Evolutionary conservation across 2,888 invertebrate species (phyloP).

Genomic region (Philonicus albiceps): DNA sequence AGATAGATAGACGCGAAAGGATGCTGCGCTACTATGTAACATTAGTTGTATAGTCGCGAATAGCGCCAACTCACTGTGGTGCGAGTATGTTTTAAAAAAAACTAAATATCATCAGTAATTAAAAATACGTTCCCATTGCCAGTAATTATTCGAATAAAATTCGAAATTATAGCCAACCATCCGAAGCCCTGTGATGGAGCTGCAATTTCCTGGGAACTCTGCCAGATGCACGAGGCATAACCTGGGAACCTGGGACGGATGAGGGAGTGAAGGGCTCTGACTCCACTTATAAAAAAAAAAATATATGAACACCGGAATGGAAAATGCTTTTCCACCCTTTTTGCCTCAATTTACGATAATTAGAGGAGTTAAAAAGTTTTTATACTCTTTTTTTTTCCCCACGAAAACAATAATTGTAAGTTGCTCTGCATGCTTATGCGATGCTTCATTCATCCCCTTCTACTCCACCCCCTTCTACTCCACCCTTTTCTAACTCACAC

Average conservation of each 20-base stretch:
- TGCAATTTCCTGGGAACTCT: background rate
- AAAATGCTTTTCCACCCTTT: conserved; percentile 2
- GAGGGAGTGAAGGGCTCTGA: background rate
- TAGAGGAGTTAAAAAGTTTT: background rate
- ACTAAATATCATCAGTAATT: background rate
- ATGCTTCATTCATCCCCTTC: background rate
- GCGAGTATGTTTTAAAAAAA: background rate
- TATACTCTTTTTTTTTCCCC: background rate
- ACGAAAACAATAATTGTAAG: background rate
- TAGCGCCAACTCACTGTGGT: background rate
- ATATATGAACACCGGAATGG: background rate
- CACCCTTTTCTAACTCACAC: too few species aligned
- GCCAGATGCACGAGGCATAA: background rate
- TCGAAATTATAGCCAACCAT: conserved; percentile 1
- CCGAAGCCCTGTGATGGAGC: background rate
- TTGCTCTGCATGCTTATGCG: background rate
- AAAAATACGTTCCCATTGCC: background rate
- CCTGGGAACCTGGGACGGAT: background rate
- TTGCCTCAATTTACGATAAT: conserved; percentile 8
- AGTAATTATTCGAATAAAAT: background rate
- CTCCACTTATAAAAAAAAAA: background rate
- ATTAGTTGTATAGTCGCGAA: background rate
- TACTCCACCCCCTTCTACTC: too few species aligned
- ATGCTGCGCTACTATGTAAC: background rate
- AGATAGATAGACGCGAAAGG: background rate